Base-by-base conservation (phyloP, 2,113 vertebrate genomes). In the Chunga burmeisteri region DNA sequence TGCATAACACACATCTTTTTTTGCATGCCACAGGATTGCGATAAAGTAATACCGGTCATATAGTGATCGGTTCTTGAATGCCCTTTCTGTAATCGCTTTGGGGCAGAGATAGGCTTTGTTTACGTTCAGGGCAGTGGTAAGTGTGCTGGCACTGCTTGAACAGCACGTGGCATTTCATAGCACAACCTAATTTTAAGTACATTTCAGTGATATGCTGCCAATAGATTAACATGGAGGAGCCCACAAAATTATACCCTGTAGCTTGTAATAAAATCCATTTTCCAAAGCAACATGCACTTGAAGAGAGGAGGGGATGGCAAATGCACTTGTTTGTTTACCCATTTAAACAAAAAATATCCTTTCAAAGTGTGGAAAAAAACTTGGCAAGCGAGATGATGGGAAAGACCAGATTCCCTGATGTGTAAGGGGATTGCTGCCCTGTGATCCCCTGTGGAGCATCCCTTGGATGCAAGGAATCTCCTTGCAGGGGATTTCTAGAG, bases 241-340 rank as follows among this genome's bases (percentile, higher is more conserved):
- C 70, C 91, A 82, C 30, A 61, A 75, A 94, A 91, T 93, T 92
- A 85, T 52, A 85, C 81, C 62, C 65, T 53, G 46, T 91, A 81
- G 84, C 40, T 81, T 58, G 29, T 44, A 92, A 89, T 55, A 93
- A 95, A 95, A 94, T 81, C 58, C 6, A 10, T 91, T 95, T 94
- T 87, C 53, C 29, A 81, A 81, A 74, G 17, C 77, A 89, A 58
- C 2, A 9, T 34, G 46, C 42, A 38, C 92, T 86, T 86, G n/a
- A 56, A 77, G 66, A 82, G 65, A 72, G 53, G 36, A 90, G 5
- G 16, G 17, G 16, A 38, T 82, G 66, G 61, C 25, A 75, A 82
- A 91, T 58, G 49, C 29, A 22, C 15, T 83, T 62, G 52, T 52
- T 85, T 94, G 19, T 65, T 91, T 92, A 88, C 30, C 27, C 21